Evolutionary conservation across 1,140 invertebrate genomes (phyloP).

Genomic region (Melanaphis sacchari): DNA sequence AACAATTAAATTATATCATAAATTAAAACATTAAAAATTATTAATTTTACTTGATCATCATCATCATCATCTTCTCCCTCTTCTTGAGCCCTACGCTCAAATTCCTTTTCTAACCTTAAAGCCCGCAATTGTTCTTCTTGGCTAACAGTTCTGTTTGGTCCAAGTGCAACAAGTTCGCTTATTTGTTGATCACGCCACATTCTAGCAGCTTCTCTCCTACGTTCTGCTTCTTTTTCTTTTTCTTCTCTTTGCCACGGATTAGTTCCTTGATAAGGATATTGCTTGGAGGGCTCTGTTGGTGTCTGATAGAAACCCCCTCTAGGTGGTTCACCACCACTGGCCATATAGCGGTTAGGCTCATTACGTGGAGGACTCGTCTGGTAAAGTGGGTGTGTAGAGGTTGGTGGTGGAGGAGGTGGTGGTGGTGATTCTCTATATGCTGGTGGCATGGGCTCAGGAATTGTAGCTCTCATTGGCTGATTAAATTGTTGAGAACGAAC

Average conservation of each 20-base stretch:
- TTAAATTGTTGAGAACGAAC: conserved; percentile 47
- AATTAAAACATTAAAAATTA: background rate
- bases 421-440: conserved; percentile 69
- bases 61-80: conserved; percentile 80
- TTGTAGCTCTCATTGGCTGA: conserved; percentile 27
- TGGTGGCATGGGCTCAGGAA: conserved; percentile 62
- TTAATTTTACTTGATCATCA: conserved; percentile 62
- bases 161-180: conserved; percentile 73
- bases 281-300: conserved; percentile 64
- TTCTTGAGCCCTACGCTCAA: conserved; percentile 85
- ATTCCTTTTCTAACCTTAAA: conserved; percentile 84
- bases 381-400: conserved; percentile 76
- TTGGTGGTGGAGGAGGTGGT: conserved; percentile 73
- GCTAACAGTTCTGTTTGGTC: conserved; percentile 73
- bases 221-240: conserved; percentile 79
- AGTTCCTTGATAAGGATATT: conserved; percentile 67
- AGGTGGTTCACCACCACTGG: conserved; percentile 77
- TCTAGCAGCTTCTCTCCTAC: conserved; percentile 73
- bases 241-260: conserved; percentile 91
- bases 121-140: conserved; percentile 88
- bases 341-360: conserved; percentile 66
- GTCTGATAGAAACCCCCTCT: conserved; percentile 76
- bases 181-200: conserved; percentile 86
- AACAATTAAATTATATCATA: background rate
- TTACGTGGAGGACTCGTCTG: conserved; percentile 60